These are phyloP conservation scores for Tenthredo amoena DNA, from an alignment of 2,888 invertebrate genomes.

Conservation along the genomic window DNA sequence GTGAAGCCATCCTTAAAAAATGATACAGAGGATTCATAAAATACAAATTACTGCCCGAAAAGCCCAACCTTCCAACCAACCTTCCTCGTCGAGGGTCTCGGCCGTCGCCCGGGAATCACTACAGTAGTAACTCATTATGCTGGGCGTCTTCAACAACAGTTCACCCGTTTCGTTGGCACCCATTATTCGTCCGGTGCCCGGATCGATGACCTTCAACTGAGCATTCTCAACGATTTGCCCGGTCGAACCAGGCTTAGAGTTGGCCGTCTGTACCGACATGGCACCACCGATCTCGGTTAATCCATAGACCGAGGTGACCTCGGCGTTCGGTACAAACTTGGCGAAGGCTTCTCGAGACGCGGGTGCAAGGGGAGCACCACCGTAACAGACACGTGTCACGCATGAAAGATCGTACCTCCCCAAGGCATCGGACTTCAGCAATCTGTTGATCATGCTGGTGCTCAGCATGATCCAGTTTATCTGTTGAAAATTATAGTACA, in stretches of 20 bases:
- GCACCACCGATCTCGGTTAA: not conserved
- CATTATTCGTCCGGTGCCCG: not conserved
- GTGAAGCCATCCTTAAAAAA: slow-evolving; percentile 37
- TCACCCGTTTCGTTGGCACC: slow-evolving; percentile 10
- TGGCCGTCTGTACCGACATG: not conserved
- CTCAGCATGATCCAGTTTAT: not conserved
- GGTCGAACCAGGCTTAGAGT: slow-evolving; percentile 25
- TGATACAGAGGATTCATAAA: not conserved
- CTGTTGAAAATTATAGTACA: not conserved
- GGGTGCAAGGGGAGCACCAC: not conserved
- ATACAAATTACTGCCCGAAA: not conserved
- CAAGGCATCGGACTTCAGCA: slow-evolving; percentile 56
- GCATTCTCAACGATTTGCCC: slow-evolving; percentile 4
- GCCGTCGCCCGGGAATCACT: slow-evolving; percentile 11
- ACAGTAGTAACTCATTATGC: slow-evolving; percentile 18
- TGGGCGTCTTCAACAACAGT: not conserved
- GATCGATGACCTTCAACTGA: slow-evolving; percentile 28
- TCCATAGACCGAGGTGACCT: not conserved
- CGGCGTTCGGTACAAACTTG: not conserved
- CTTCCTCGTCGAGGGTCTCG: slow-evolving; percentile 27
- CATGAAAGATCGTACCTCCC: slow-evolving; percentile 57
- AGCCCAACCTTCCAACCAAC: not conserved
- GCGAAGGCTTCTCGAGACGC: not conserved
- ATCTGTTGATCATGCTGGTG: slow-evolving; percentile 61
- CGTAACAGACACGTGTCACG: not conserved